Conservation (phyloP, 1,140 invertebrate genomes). For the Zelostemma sp. region DNA sequence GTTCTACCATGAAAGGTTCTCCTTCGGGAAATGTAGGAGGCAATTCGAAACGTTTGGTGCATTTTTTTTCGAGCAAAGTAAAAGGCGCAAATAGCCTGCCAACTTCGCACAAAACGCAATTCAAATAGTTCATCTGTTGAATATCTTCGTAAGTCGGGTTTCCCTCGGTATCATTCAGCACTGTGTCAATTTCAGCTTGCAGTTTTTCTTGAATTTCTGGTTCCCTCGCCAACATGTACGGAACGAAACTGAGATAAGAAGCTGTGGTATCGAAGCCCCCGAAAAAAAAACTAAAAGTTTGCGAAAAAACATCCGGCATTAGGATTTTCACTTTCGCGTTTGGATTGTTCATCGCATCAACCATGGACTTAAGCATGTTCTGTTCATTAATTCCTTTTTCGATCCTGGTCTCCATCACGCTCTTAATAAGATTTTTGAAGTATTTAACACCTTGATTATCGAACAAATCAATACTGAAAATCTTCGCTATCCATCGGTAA, state of each 20-base stretch:
- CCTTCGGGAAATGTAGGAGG: constrained; percentile 38
- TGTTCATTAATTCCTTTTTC: constrained; percentile 56
- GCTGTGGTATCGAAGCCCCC: constrained; percentile 71
- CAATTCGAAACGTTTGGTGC: constrained; percentile 53
- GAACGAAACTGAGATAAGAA: constrained; percentile 68
- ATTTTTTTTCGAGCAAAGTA: constrained; percentile 66
- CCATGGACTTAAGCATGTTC: constrained; percentile 68
- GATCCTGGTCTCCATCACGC: constrained; percentile 67
- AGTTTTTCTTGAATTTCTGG: constrained; percentile 74
- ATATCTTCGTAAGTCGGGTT: constrained; percentile 66
- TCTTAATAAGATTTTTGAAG: constrained; percentile 49
- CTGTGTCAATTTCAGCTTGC: constrained; percentile 72
- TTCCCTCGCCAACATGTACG: constrained; percentile 72
- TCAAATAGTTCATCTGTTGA: constrained; percentile 68
- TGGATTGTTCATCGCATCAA: constrained; percentile 51
- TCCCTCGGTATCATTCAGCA: constrained; percentile 44
- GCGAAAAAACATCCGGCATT: constrained; percentile 62
- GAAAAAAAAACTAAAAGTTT: constrained; percentile 51
- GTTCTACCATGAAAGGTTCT: constrained; percentile 67
- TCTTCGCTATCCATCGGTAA: constrained; percentile 27
- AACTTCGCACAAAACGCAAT: constrained; percentile 71
- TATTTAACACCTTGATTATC: constrained; percentile 37
- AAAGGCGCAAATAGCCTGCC: constrained; percentile 71
- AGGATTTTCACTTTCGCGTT: constrained; percentile 44
- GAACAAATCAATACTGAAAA: constrained; percentile 41